Conservation (phyloP, 2,888 invertebrate genomes). For the Tromatobia lineatoria region DNA sequence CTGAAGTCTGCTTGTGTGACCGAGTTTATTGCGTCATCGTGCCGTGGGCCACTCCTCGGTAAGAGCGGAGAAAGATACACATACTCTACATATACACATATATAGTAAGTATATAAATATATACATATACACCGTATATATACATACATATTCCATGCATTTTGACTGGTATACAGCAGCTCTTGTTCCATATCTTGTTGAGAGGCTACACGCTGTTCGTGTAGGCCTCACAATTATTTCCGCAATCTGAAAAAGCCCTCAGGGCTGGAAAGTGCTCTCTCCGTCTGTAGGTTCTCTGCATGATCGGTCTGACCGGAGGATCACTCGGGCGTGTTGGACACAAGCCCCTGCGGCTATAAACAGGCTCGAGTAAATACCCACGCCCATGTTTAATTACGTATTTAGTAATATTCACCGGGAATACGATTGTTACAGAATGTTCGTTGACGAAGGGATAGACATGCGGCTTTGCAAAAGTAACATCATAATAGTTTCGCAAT, state of each 20-base stretch:
- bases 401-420: slow-evolving; percentile 36
- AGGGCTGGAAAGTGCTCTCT: slow-evolving; percentile 68
- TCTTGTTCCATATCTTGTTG: slow-evolving; percentile 55
- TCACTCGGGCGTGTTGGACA: slow-evolving; percentile 37
- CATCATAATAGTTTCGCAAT: background rate
- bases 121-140: background rate
- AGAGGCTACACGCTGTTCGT: slow-evolving; percentile 2
- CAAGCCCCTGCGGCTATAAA: slow-evolving; percentile 44
- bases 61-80: slow-evolving; percentile 22
- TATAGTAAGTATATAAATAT: background rate
- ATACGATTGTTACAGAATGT: background rate
- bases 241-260: slow-evolving; percentile 65
- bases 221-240: slow-evolving; percentile 62
- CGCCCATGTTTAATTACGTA: slow-evolving; percentile 55
- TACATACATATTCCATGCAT: slow-evolving; percentile 3
- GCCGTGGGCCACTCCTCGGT: background rate
- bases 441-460: background rate
- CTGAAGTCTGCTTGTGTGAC: background rate
- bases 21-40: slow-evolving; percentile 44
- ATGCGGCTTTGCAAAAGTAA: background rate
- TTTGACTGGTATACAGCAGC: slow-evolving; percentile 40
- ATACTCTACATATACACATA: background rate
- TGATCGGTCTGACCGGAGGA: slow-evolving; percentile 22
- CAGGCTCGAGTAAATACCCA: slow-evolving; percentile 18
- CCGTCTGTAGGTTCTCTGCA: slow-evolving; percentile 45